These are phyloP conservation scores for Danaus chrysippus DNA, from an alignment of 2,888 invertebrate species.

Conservation along the genomic window DNA sequence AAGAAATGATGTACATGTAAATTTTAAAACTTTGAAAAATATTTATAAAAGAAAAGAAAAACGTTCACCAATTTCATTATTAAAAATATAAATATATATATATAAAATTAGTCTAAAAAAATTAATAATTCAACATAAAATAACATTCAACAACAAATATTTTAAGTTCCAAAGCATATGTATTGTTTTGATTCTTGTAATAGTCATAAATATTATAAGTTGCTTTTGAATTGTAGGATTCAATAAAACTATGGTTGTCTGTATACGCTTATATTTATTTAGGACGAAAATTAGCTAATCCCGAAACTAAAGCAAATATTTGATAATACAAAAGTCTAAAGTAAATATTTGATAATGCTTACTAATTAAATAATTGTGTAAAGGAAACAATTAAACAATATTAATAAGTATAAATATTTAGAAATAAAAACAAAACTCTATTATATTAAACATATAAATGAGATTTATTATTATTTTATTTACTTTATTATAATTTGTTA, in stretches of 20 bases:
- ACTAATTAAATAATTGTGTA: neutral
- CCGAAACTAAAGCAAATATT: slow-evolving; percentile 6
- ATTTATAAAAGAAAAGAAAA: too few species aligned
- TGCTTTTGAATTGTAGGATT: neutral
- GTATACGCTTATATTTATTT: slow-evolving; percentile 13
- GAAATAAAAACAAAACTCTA: too few species aligned
- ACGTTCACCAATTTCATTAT: too few species aligned
- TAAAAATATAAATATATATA: too few species aligned
- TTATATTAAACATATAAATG: too few species aligned
- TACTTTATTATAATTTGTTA: too few species aligned
- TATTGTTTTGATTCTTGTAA: neutral
- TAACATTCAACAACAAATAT: too few species aligned
- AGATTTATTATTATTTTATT: too few species aligned
- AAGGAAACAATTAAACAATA: neutral
- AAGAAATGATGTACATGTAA: too few species aligned
- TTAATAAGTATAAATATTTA: neutral
- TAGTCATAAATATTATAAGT: neutral
- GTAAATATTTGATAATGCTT: slow-evolving; percentile 1
- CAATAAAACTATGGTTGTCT: slow-evolving; percentile 1
- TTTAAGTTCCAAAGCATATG: neutral
- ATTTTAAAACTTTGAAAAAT: too few species aligned
- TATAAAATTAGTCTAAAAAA: too few species aligned
- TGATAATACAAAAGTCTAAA: slow-evolving; percentile 3
- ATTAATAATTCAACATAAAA: too few species aligned
- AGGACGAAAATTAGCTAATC: slow-evolving; percentile 20